Base-by-base conservation (phyloP, 2,888 invertebrate species). In the Eledona agricola region DNA sequence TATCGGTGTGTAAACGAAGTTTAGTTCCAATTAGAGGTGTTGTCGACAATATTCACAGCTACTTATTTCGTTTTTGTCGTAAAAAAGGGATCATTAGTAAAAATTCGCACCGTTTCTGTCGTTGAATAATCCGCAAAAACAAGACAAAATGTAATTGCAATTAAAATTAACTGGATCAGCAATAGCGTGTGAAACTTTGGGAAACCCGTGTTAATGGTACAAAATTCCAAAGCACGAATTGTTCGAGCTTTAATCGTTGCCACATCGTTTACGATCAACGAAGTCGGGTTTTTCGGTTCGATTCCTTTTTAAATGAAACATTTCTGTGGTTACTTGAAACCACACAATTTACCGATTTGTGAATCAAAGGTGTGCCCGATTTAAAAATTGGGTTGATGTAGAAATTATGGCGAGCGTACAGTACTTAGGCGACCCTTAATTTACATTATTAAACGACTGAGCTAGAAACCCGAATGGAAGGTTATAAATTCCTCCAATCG, bases 101-200 rank as follows among this genome's bases (percentile, higher is more conserved):
- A 32, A 32, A 32, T 32, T 15, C 16, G 15, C 31, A n/a, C n/a
- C n/a, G n/a, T n/a, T n/a, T n/a, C n/a, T n/a, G n/a, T n/a, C n/a
- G n/a, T n/a, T n/a, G n/a, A n/a, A n/a, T 29, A 29, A 13, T 29
- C 12, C 13, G 5, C 34, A 50, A 50, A 51, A 55, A 37, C 26
- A 51, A 34, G 43, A 45, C 32, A 38, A 40, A 34, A 22, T 43
- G 55, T 23, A 51, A 51, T 45, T 9, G 23, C 46, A 51, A 50
- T 53, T 53, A 40, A 20, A 38, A 17, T 43, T 55, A 51, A 55
- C 54, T 23, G 50, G 51, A 46, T 25, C 42, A 32, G 32, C 55
- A 55, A 46, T 55, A 51, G 46, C 40, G 38, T 20, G 32, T 2
- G 7, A 16, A 20, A 20, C 12, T n/a, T 7, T 28, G 16, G 6